Evolutionary conservation across 2,888 invertebrate genomes (phyloP).

Genomic region (Drosophila nr. medialis): DNA sequence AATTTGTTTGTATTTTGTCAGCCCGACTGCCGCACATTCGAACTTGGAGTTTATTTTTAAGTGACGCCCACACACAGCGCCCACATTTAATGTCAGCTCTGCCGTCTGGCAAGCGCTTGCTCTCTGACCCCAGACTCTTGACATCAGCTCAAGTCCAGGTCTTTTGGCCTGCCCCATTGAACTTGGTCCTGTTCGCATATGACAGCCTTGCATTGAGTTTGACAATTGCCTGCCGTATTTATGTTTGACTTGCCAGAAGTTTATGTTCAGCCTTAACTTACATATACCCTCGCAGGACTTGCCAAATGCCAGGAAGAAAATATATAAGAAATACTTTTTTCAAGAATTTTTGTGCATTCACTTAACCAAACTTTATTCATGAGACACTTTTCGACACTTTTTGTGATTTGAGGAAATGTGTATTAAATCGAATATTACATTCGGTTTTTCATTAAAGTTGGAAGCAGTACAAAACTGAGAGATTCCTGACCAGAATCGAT

Average conservation of each 20-base stretch:
- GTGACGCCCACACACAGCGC: slow-evolving; percentile 18
- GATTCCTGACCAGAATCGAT: background rate
- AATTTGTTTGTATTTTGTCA: slow-evolving; percentile 73
- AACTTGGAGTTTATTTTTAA: slow-evolving; percentile 70
- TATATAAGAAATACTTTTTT: slow-evolving; percentile 7
- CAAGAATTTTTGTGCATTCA: slow-evolving; percentile 1
- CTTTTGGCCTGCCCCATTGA: slow-evolving; percentile 49
- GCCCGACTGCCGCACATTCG: slow-evolving; percentile 47
- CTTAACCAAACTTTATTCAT: background rate
- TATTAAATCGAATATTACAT: background rate
- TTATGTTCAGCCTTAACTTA: slow-evolving; percentile 6
- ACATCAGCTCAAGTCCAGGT: slow-evolving; percentile 31
- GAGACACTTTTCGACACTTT: background rate
- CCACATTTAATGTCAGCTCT: slow-evolving; percentile 11
- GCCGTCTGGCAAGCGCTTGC: slow-evolving; percentile 21
- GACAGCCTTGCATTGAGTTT: slow-evolving; percentile 36
- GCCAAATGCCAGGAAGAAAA: background rate
- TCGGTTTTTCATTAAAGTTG: background rate
- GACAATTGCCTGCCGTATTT: slow-evolving; percentile 27
- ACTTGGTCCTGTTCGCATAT: slow-evolving; percentile 35
- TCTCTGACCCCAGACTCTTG: slow-evolving; percentile 30
- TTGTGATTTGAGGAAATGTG: background rate
- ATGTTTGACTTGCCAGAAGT: slow-evolving; percentile 25
- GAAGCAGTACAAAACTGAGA: background rate
- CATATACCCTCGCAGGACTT: background rate